A percentile compares a stretch with the other conserved stretches of the same genome.
These are phyloP conservation scores for Illadopsis cleaveri DNA, from an alignment of 2,113 vertebrate genomes.

Conservation along the genomic window DNA sequence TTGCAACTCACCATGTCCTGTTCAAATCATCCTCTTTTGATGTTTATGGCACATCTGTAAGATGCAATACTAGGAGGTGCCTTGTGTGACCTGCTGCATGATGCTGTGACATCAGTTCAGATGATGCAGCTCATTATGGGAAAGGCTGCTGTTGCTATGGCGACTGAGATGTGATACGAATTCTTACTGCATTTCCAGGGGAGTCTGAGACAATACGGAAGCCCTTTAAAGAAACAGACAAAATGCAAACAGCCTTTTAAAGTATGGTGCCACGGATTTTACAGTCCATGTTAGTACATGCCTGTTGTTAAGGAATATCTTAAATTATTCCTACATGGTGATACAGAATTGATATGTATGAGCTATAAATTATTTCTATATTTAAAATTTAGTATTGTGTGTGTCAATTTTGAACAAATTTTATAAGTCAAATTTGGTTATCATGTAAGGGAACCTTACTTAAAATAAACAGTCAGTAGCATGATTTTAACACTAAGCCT, in stretches of 20 bases:
- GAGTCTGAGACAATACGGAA: constrained; percentile 82
- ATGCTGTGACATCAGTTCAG: constrained; percentile 90
- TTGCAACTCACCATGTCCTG: constrained; percentile 88
- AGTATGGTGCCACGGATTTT: constrained; percentile 4
- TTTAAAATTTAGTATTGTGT: neutral
- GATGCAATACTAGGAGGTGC: constrained; percentile 86
- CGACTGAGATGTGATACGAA: constrained; percentile 91
- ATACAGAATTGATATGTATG: neutral
- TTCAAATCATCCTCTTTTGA: constrained; percentile 82
- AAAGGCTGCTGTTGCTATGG: constrained; percentile 90
- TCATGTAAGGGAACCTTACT: neutral
- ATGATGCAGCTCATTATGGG: constrained; percentile 97
- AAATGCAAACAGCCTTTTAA: constrained; percentile 62
- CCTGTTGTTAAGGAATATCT: neutral
- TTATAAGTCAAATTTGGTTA: neutral
- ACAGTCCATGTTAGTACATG: neutral
- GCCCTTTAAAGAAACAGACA: constrained; percentile 79
- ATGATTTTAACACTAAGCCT: neutral
- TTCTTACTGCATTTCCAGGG: constrained; percentile 87
- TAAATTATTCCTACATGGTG: neutral
- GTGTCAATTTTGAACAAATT: neutral
- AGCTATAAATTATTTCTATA: constrained; percentile 18
- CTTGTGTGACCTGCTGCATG: constrained; percentile 89
- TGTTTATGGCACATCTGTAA: constrained; percentile 84
- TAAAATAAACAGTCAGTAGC: neutral